These are phyloP conservation scores for Leptopilina syphax DNA, from an alignment of 2,888 invertebrate species.

Conservation along the genomic window DNA sequence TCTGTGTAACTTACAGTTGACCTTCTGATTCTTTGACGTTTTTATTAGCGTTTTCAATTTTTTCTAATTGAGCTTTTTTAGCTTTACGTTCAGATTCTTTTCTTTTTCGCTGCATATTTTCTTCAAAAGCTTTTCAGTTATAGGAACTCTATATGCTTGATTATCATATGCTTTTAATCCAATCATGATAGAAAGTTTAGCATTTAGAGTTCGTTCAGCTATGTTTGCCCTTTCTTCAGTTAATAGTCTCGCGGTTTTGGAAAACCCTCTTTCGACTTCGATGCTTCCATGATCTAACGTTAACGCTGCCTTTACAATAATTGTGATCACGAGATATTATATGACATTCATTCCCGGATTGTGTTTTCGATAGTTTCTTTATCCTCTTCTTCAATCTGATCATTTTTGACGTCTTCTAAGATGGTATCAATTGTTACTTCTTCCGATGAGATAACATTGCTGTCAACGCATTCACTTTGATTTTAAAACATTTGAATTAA, in stretches of 20 bases:
- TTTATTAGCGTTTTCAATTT: conserved; percentile 8
- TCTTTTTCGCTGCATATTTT: neutral
- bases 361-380: too few species aligned
- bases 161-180: conserved; percentile 12
- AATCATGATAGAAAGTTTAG: conserved; percentile 32
- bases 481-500: neutral
- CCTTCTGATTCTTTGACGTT: neutral
- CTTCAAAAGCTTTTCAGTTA: conserved; percentile 15
- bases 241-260: conserved; percentile 41
- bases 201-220: conserved; percentile 49
- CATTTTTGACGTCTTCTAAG: too few species aligned
- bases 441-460: too few species aligned
- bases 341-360: too few species aligned
- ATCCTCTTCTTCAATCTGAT: too few species aligned
- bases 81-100: neutral
- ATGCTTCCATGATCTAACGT: too few species aligned
- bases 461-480: neutral
- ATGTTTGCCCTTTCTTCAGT: conserved; percentile 46
- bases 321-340: too few species aligned
- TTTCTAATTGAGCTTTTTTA: conserved; percentile 4
- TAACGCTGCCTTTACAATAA: too few species aligned
- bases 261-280: neutral
- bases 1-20: conserved; percentile 12
- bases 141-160: conserved; percentile 17
- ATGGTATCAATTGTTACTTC: too few species aligned